Percentiles rank a stretch among this genome's conserved stretches.
phyloP scores from a whole-genome alignment of 2,797 vertebrate species.

The Heliangelus exortis region DNA sequence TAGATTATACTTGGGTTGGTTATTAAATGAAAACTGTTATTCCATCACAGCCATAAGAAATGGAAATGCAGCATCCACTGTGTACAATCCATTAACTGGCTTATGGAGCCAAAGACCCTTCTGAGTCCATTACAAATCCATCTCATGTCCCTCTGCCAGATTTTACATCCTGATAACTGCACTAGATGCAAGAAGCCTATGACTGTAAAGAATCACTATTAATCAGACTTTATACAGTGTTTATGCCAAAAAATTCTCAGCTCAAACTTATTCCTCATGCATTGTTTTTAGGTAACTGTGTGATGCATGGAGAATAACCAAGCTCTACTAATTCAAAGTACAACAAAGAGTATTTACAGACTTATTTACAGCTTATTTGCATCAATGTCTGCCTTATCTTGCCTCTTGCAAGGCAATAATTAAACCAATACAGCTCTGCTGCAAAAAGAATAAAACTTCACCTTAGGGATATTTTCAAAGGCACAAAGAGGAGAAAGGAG shows the following conservation, averaged over 20 bases:
- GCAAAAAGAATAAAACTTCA: neutral
- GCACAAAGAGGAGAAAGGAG: neutral
- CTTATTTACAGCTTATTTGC: neutral
- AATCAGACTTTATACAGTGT: neutral
- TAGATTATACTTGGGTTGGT: conserved; percentile 42
- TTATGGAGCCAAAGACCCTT: conserved; percentile 14
- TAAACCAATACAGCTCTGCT: neutral
- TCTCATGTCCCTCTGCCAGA: neutral
- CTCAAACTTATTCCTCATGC: neutral
- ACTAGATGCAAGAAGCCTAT: neutral
- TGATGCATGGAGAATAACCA: neutral
- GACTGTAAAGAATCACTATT: neutral
- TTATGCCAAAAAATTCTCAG: neutral
- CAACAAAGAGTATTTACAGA: neutral
- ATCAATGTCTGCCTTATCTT: neutral
- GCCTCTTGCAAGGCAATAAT: neutral
- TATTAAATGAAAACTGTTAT: conserved; percentile 64
- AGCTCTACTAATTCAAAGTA: neutral
- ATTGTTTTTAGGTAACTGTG: neutral
- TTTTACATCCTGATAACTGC: conserved; percentile 12
- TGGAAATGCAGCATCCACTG: conserved; percentile 19
- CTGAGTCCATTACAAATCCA: conserved; percentile 40
- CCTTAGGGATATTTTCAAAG: neutral
- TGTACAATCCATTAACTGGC: conserved; percentile 39
- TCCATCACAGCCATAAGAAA: conserved; percentile 20